Evolutionary conservation across 2,888 invertebrate species (phyloP), one percentile per base, ranked within the genome.

Genomic region (Heteromurus nitidus): DNA sequence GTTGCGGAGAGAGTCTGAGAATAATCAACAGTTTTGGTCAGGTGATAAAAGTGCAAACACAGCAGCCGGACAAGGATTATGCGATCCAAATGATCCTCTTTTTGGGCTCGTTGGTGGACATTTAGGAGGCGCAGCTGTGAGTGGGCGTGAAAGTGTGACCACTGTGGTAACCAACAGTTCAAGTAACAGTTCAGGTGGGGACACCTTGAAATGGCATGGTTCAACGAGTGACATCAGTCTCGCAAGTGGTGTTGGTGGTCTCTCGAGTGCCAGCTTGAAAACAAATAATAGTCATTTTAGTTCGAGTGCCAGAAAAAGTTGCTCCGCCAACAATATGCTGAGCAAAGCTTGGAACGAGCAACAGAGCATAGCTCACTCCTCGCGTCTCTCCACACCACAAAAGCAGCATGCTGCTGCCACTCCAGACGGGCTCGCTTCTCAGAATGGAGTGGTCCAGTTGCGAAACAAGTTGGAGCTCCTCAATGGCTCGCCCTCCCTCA

Each of bases 201-300:
- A 95, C 88, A 94, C 95, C 1, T 90, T 94, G 7, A 95, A 94
- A 89, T 94, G 94, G 94, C 92, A 94, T 88, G 93, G 93, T 55
- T 94, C 93, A 3, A 92, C 93, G 90, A 93, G 93, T 89, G 94
- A 94, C 88, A 92, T 94, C 58, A 93, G 93, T 76, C 92, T 92
- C 83, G 91, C 92, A 28, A 80, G 80, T 65, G 70, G 74, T 58
- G 36, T 67, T 9, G 67, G 76, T 60, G 79, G 79, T 82, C 26
- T 65, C 55, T 26, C 20, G 16, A 62, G 28, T 13, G 44, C 26
- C 20, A 73, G 26, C 44, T 31, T 73, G 2, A 80, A 80, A 58
- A 24, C 47, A 11, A 72, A 20, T 50, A 11, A 24, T 13, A 70
- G 53, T 26, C 50, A 64, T 50, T 76, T 26, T 42, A 44, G 26